Evolutionary conservation across 2,888 invertebrate genomes (phyloP).

Genomic region (Chydorus sphaericus): DNA sequence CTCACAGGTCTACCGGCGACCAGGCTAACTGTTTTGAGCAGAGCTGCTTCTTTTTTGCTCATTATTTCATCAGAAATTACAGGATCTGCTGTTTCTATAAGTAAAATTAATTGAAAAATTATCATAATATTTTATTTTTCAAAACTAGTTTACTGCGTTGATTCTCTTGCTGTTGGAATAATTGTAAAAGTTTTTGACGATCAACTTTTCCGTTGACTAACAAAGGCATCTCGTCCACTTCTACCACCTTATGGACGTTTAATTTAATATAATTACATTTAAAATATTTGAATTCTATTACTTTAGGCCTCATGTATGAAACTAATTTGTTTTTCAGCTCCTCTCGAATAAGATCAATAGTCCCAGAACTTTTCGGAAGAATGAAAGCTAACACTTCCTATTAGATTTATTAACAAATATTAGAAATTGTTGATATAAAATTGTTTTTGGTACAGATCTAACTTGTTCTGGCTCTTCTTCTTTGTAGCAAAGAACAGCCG

Average conservation of each 20-base stretch:
- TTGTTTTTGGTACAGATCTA: slow-evolving; percentile 11
- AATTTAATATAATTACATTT: background rate
- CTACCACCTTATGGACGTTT: slow-evolving; percentile 18
- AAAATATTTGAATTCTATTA: background rate
- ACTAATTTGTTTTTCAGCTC: background rate
- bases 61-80: background rate
- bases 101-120: background rate
- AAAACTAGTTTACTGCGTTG: background rate
- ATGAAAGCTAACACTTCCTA: background rate
- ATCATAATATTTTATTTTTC: background rate
- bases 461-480: slow-evolving; percentile 45
- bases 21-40: slow-evolving; percentile 58
- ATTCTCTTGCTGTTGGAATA: slow-evolving; percentile 45
- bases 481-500: slow-evolving; percentile 62
- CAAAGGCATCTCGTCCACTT: slow-evolving; percentile 54
- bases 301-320: background rate
- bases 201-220: slow-evolving; percentile 78
- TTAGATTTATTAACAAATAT: background rate
- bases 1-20: slow-evolving; percentile 39
- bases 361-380: too few relatives aligned
- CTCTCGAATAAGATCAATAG: too few relatives aligned
- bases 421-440: background rate
- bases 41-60: slow-evolving; percentile 28
- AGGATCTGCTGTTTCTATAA: background rate
- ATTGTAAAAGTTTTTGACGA: slow-evolving; percentile 55